A percentile compares a stretch with the other conserved stretches of the same genome.
These are phyloP conservation scores for Enteromius thamalakanensis DNA, from an alignment of 2,797 vertebrate genomes.

Conservation along the genomic window DNA sequence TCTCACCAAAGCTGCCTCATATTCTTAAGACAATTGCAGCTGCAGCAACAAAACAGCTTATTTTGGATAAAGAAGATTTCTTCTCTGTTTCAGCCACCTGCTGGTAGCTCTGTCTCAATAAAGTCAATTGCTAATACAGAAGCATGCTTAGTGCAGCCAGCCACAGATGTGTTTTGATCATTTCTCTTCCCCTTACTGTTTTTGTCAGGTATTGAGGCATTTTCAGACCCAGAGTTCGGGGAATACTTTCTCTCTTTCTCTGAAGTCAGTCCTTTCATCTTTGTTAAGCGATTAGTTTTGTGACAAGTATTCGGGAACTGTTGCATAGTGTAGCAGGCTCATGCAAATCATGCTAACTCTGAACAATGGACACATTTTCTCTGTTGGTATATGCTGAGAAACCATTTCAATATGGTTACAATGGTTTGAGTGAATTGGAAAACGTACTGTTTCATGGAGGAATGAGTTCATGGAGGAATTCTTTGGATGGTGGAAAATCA, in stretches of 20 bases:
- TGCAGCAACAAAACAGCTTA: slow-evolving; percentile 1
- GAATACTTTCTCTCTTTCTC: slow-evolving; percentile 22
- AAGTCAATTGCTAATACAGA: slow-evolving; percentile 30
- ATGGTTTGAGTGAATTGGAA: background rate
- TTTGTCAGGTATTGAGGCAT: slow-evolving; percentile 26
- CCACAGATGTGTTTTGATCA: slow-evolving; percentile 40
- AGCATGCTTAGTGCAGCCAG: slow-evolving; percentile 14
- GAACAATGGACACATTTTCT: slow-evolving; percentile 43
- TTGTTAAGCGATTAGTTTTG: slow-evolving; percentile 24
- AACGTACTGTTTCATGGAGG: background rate
- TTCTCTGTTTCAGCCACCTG: slow-evolving; percentile 12
- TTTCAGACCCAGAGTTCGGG: slow-evolving; percentile 32
- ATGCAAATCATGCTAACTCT: slow-evolving; percentile 14
- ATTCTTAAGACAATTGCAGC: slow-evolving; percentile 14
- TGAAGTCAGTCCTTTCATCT: slow-evolving; percentile 42
- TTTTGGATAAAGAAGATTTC: slow-evolving; percentile 13
- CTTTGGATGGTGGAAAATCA: background rate
- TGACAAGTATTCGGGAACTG: slow-evolving; percentile 25
- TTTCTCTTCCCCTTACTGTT: slow-evolving; percentile 17
- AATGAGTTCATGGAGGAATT: background rate
- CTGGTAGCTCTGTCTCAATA: slow-evolving; percentile 4
- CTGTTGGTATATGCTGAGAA: background rate
- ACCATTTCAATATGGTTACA: background rate
- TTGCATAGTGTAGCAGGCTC: background rate
- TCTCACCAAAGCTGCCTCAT: background rate